Evolutionary conservation across 1,140 invertebrate species (phyloP).

Genomic region (Hypothenemus hampei): DNA sequence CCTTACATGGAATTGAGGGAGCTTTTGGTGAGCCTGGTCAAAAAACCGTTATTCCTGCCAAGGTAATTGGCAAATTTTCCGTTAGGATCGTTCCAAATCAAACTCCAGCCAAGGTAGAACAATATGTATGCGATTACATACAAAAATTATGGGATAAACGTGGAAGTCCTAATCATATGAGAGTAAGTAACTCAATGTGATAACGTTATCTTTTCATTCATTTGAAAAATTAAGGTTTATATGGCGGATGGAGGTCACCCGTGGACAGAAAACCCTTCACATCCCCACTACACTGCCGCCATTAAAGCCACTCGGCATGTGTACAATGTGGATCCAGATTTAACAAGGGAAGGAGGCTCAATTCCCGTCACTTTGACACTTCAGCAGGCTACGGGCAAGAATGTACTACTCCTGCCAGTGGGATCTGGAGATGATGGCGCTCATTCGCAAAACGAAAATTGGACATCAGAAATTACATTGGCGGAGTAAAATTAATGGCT

Average conservation of each 20-base stretch:
- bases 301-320: constrained; percentile 82
- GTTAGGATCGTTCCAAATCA: constrained; percentile 92
- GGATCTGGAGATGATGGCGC: constrained; percentile 94
- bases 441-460: constrained; percentile 97
- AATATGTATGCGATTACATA: constrained; percentile 71
- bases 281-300: constrained; percentile 89
- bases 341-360: constrained; percentile 94
- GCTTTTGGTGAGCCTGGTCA: constrained; percentile 90
- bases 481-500: constrained; percentile 67
- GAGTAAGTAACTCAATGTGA: constrained; percentile 50
- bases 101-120: constrained; percentile 68
- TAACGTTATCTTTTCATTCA: background rate
- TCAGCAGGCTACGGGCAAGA: constrained; percentile 85
- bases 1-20: constrained; percentile 80
- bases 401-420: constrained; percentile 86
- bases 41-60: constrained; percentile 94
- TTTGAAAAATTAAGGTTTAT: constrained; percentile 43
- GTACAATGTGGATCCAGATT: constrained; percentile 88
- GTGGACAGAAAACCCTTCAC: constrained; percentile 89
- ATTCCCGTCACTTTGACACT: constrained; percentile 83
- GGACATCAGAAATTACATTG: constrained; percentile 86
- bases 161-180: constrained; percentile 82
- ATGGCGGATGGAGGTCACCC: constrained; percentile 76
- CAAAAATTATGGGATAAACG: constrained; percentile 66
- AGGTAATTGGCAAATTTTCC: constrained; percentile 95